Base-by-base conservation (phyloP, 2,113 vertebrate genomes). In the Polyodon spathula region DNA sequence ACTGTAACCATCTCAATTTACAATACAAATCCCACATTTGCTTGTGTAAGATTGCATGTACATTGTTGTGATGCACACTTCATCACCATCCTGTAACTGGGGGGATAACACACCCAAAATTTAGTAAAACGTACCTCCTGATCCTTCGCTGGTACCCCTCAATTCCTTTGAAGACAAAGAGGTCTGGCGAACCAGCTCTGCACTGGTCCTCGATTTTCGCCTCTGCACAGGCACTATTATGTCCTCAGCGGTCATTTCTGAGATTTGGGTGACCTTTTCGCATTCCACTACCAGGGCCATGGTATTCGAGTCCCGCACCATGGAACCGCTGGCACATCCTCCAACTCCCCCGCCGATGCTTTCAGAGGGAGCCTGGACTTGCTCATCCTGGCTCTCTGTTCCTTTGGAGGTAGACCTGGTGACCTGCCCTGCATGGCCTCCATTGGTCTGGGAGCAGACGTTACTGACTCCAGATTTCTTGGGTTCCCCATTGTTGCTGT, bases 361-460 rank as follows among this genome's bases (percentile, higher is more conserved):
- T 15, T 60, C 61, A 41, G 77, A 79, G 0, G 60, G 63, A 7
- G 66, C 62, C 1, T 70, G 50, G 2, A 58, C 71, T 46, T 76
- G 78, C 38, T 83, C 83, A 0, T 89, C 86, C 17, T 76, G 77
- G 43, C 72, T 72, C 40, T 87, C 84, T 4, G 73, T 66, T 58
- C 84, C 69, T 75, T 89, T 67, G 42, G 90, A 81, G 3, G 73
- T 68, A 16, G 84, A 80, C 64, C 60, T 70, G 27, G 87, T 75
- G 17, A 71, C 73, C 70, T 70, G 78, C 65, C 78, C 81, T 67
- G 84, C 76, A 40, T 89, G 89, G 55, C 79, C 69, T 1, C 88
- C 88, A 0, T 90, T 75, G 77, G 90, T 86, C 73, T 96, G 78
- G 1, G 85, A 74, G 64, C 86, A 80, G 14, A 82, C 51, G 1